phyloP scores from a whole-genome alignment of 1,140 invertebrate species.

The honey bee (Apis mellifera) region DNA sequence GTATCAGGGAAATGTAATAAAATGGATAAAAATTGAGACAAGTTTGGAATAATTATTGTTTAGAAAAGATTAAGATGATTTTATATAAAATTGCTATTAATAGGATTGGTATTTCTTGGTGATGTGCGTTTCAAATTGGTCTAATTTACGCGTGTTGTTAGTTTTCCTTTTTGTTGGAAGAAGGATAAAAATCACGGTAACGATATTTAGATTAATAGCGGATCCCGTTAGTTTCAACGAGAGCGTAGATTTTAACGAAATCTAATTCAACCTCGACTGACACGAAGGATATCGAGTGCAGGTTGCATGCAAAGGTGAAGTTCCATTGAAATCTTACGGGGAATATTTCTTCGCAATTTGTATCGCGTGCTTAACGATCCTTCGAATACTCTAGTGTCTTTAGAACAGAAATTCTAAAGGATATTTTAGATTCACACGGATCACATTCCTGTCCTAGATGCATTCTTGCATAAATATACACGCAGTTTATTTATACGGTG shows the following conservation, averaged over 20 bases:
- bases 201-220: background rate
- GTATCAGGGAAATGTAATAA: background rate
- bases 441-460: background rate
- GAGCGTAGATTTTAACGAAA: background rate
- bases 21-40: no score
- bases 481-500: background rate
- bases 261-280: background rate
- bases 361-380: slow-evolving; percentile 12
- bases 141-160: no score
- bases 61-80: no score
- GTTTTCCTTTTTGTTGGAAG: background rate
- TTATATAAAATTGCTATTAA: no score
- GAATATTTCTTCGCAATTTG: slow-evolving; percentile 5
- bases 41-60: no score
- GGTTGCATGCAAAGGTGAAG: background rate
- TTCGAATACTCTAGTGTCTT: background rate
- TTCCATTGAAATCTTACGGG: slow-evolving; percentile 18
- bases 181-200: background rate
- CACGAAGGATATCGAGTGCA: background rate
- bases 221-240: background rate
- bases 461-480: background rate
- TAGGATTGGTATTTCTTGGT: no score
- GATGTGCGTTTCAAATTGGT: no score
- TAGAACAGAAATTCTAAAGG: slow-evolving; percentile 12
- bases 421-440: slow-evolving; percentile 15